Evolutionary conservation across 2,888 invertebrate species (phyloP).

Genomic region (Prostheceraeus crozeri): DNA sequence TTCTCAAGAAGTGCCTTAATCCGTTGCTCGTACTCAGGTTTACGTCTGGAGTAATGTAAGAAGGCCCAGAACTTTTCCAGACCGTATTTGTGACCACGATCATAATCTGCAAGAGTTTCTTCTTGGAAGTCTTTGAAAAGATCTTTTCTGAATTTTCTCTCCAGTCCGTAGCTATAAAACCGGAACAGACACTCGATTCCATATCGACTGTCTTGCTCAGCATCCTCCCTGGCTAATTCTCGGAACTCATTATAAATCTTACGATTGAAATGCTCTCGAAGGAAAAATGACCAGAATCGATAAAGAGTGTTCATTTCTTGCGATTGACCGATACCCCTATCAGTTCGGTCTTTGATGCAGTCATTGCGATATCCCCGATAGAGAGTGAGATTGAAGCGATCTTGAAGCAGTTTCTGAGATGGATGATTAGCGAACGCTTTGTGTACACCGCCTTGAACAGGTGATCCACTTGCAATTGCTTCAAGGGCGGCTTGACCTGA

Average conservation of each 20-base stretch:
- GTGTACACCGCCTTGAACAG: no score
- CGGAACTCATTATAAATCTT: constrained; percentile 96
- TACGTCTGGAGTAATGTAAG: constrained; percentile 69
- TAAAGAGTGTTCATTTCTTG: constrained; percentile 99
- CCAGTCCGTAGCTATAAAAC: constrained; percentile 93
- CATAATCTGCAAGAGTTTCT: constrained; percentile 80
- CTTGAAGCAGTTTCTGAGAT: neutral
- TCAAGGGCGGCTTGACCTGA: no score
- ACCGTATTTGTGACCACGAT: constrained; percentile 86
- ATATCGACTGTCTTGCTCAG: constrained; percentile 73
- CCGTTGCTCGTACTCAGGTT: constrained; percentile 52
- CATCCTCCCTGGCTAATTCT: constrained; percentile 83
- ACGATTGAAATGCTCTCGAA: constrained; percentile 91
- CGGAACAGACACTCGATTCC: constrained; percentile 72
- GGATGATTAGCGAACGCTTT: no score
- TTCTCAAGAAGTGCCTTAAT: constrained; percentile 56
- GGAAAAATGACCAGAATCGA: constrained; percentile 98
- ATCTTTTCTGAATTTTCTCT: constrained; percentile 86
- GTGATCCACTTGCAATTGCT: no score
- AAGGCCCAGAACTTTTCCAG: constrained; percentile 99
- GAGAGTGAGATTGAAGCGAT: neutral
- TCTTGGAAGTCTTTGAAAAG: constrained; percentile 89
- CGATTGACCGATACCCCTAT: constrained; percentile 62
- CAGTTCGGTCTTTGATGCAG: neutral
- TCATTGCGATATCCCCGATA: neutral